phyloP scores from a whole-genome alignment of 2,797 vertebrate species.

The Phylloscopus collybita region DNA sequence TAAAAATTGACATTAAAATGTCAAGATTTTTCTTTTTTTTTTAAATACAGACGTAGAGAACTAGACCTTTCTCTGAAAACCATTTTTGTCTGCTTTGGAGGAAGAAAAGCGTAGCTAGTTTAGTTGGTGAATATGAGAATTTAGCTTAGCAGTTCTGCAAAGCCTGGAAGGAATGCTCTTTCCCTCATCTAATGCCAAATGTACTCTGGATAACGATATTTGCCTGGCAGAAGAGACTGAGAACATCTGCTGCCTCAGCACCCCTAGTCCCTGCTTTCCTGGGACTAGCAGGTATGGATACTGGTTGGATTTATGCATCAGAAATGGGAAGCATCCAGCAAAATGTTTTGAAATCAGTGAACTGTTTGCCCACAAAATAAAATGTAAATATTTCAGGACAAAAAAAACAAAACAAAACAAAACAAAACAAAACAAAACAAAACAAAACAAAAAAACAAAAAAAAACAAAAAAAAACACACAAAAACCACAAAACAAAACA shows the following conservation, averaged over 20 bases:
- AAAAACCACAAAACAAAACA: too few species aligned
- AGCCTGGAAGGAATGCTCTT: not conserved
- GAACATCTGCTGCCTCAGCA: slow-evolving; percentile 5
- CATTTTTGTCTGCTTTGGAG: not conserved
- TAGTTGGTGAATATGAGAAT: not conserved
- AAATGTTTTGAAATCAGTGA: slow-evolving; percentile 2
- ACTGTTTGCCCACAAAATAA: not conserved
- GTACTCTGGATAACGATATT: not conserved
- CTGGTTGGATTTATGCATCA: not conserved
- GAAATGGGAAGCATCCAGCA: not conserved
- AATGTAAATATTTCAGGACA: slow-evolving; percentile 2
- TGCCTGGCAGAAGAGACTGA: not conserved
- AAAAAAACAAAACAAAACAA: too few species aligned
- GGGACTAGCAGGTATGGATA: not conserved
- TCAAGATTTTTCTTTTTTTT: not conserved
- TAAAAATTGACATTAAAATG: not conserved
- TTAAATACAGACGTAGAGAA: not conserved
- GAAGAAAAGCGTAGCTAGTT: not conserved
- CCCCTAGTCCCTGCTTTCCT: not conserved
- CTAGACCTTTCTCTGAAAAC: not conserved
- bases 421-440: too few species aligned
- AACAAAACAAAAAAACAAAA: too few species aligned
- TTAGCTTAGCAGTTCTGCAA: not conserved
- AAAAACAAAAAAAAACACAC: too few species aligned
- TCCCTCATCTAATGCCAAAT: not conserved